Conservation (phyloP, 2,113 vertebrate genomes). For the Apteryx mantelli region DNA sequence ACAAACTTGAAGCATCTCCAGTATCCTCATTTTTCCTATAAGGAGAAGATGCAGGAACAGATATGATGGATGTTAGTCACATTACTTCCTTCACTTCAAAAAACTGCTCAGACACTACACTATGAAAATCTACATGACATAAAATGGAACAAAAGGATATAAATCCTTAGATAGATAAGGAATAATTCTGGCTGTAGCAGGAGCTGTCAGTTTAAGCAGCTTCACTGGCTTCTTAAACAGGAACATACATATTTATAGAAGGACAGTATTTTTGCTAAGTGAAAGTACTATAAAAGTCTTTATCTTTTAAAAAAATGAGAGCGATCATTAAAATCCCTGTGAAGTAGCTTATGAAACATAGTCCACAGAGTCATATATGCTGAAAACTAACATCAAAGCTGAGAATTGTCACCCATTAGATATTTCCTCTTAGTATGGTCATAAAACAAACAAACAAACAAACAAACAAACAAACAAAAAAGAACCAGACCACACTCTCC, state of each 20-base stretch:
- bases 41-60: neutral
- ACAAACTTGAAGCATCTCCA: neutral
- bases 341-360: neutral
- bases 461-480: neutral
- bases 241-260: neutral
- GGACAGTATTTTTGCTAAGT: neutral
- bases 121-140: neutral
- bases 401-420: neutral
- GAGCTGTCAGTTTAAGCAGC: neutral
- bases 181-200: neutral
- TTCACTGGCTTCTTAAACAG: neutral
- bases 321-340: neutral
- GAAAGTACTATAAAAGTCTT: neutral
- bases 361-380: neutral
- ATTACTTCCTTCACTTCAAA: neutral
- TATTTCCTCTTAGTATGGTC: neutral
- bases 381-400: neutral
- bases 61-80: neutral
- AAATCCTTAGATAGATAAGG: neutral
- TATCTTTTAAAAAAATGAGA: neutral
- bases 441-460: neutral
- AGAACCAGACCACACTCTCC: neutral
- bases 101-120: neutral
- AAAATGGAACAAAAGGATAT: slow-evolving; percentile 15
- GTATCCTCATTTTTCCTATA: neutral